Conservation (phyloP, 2,888 invertebrate genomes). For the Epinotia nisella region DNA sequence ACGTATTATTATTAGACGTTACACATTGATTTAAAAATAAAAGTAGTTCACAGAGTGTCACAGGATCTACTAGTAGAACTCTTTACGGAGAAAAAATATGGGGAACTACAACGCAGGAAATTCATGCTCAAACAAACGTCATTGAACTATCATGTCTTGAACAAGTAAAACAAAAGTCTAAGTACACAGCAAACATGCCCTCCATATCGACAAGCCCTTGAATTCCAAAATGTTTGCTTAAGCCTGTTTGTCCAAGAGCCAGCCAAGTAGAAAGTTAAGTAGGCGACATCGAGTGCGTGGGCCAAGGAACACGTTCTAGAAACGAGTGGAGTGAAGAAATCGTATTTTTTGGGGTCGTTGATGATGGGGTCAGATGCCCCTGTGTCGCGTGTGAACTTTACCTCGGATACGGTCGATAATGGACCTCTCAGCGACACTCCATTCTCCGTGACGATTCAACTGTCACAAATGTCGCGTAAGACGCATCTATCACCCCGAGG, state of each 20-base stretch:
- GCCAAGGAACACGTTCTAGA: constrained; percentile 46
- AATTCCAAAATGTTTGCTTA: constrained; percentile 69
- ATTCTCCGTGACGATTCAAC: constrained; percentile 75
- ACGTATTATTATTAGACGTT: constrained; percentile 45
- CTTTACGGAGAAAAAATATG: constrained; percentile 32
- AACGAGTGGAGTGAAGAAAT: constrained; percentile 36
- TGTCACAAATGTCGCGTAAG: constrained; percentile 76
- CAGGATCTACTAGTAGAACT: neutral
- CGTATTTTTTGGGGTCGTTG: constrained; percentile 45
- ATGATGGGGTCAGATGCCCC: constrained; percentile 53
- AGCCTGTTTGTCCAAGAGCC: constrained; percentile 61
- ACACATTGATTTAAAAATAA: constrained; percentile 37
- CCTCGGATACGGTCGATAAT: constrained; percentile 60
- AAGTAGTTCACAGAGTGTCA: constrained; percentile 36
- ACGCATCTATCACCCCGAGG: constrained; percentile 67
- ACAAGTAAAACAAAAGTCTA: constrained; percentile 57
- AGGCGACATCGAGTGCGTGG: constrained; percentile 58
- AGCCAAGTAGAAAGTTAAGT: constrained; percentile 54
- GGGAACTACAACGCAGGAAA: constrained; percentile 42
- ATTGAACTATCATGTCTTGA: constrained; percentile 54
- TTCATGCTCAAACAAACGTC: constrained; percentile 52
- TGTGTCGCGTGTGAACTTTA: constrained; percentile 80
- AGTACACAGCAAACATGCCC: constrained; percentile 60
- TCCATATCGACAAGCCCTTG: constrained; percentile 65
- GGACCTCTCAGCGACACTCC: constrained; percentile 59